Evolutionary conservation across 1,140 invertebrate species (phyloP), one percentile per base, ranked within the genome.

Genomic region (Cotesia glomerata): DNA sequence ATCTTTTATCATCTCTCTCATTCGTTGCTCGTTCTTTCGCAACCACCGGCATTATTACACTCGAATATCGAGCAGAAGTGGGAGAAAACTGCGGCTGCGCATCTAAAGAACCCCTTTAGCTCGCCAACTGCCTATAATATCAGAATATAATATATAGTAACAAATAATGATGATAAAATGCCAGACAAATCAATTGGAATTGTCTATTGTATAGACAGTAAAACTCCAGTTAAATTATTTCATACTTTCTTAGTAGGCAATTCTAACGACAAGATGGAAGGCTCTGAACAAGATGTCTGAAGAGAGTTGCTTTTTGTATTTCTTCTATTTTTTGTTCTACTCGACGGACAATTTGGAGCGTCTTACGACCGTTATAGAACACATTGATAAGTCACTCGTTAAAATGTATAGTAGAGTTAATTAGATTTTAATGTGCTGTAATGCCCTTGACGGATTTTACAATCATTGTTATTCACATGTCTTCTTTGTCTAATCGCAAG

Each of bases 331-430:
- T 39, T 7, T 39, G 7, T 34, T 4, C 3, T 11, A 64, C 36
- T 5, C 9, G 34, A 36, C 2, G 5, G 39, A 32, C 14, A 35
- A 82, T 84, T 83, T 78, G 76, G 80, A 84, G 78, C 81, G 75
- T 72, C 63, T 49, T 76, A 71, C 75, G 74, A 82, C 82, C 68
- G 69, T 84, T 82, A 83, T 84, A 84, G 82, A 82, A 83, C 77
- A 62, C 69, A 64, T 74, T 26, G 26, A 26, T 1, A 81, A 82
- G 16, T 26, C 77, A 18, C 52, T 81, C 81, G 74, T 82, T 77
- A 77, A 83, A 84, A 82, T 80, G 81, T 81, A 64, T 67, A 63
- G 35, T 74, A 54, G 26, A 26, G 34, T 62, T 36, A 35, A 45
- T 54, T 36, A 14, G 4, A 16, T 26, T 9, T 58, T 18, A 26